These are phyloP conservation scores for Rhynchopsitta pachyrhyncha DNA, from an alignment of 2,113 vertebrate species.

Conservation along the genomic window DNA sequence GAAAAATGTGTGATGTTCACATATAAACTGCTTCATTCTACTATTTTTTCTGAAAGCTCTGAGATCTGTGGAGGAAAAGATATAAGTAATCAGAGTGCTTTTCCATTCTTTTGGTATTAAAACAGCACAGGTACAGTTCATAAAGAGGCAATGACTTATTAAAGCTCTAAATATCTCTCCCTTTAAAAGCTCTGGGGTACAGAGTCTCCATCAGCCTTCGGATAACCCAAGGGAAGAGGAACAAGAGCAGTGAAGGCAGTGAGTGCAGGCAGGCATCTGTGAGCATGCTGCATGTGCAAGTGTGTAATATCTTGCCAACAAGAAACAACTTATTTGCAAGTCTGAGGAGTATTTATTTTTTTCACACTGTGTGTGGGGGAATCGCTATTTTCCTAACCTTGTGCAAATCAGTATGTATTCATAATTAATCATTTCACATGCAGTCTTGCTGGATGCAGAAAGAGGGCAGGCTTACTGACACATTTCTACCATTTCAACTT, in stretches of 20 bases:
- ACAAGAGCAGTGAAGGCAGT: neutral
- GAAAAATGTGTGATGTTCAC: neutral
- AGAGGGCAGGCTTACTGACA: neutral
- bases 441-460: neutral
- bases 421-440: neutral
- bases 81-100: neutral
- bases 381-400: neutral
- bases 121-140: neutral
- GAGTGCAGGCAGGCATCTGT: neutral
- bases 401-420: neutral
- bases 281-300: neutral
- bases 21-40: neutral
- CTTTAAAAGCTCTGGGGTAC: neutral
- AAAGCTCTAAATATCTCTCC: neutral
- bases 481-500: neutral
- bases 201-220: neutral
- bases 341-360: neutral
- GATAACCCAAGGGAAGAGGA: neutral
- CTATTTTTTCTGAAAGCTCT: neutral
- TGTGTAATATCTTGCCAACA: accelerated
- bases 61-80: neutral
- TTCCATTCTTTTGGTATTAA: neutral
- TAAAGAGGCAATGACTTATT: neutral
- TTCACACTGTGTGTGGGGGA: neutral
- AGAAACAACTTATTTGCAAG: accelerated